Evolutionary conservation across 2,113 vertebrate genomes (phyloP), one percentile per base, ranked within the genome.

Genomic region (Xiphophorus maculatus): DNA sequence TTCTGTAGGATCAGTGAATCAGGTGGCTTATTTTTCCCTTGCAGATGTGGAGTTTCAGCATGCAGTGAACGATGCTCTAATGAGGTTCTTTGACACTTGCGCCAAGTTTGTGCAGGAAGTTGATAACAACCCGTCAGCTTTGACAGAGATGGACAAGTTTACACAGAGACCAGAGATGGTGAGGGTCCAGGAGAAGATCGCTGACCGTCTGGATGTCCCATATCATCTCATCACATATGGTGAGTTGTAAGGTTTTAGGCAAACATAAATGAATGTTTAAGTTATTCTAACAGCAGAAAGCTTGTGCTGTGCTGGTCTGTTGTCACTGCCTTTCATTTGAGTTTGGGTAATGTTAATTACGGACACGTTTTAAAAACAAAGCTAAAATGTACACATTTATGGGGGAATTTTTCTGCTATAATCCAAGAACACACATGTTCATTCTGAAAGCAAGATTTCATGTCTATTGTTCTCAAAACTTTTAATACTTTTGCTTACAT

Each of bases 61-160:
- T 13, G 88, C 87, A 33, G 92, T 96, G 54, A 96, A 98, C 0
- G 97, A 99, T 35, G 87, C 93, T 40, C 84, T 99, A 71, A 97
- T 99, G 97, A 94, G 97, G 9, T 98, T 98, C 84, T 98, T 98
- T 25, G 96, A 97, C 74, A 81, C 92, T 40, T 99, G 98, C 9
- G 87, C 91, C 83, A 96, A 92, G 84, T 97, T 97, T 65, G 30
- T 97, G 1, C 74, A 92, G 48, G 92, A 95, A n/a, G 95, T 99
- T 29, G 96, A 96, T 15, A 92, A 95, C 4, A 93, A 91, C 78
- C 84, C 82, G 0, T 58, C 69, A n/a, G 90, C 92, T 35, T 0
- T 85, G 72, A 63, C 65, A 44, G 93, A 95, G 67, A 88, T 98
- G 58, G 96, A 98, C 74, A 93, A 94, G 42, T 99, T 99, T 89